Evolutionary conservation across 2,113 vertebrate species (phyloP).

Genomic region (Coryphaenoides rupestris): DNA sequence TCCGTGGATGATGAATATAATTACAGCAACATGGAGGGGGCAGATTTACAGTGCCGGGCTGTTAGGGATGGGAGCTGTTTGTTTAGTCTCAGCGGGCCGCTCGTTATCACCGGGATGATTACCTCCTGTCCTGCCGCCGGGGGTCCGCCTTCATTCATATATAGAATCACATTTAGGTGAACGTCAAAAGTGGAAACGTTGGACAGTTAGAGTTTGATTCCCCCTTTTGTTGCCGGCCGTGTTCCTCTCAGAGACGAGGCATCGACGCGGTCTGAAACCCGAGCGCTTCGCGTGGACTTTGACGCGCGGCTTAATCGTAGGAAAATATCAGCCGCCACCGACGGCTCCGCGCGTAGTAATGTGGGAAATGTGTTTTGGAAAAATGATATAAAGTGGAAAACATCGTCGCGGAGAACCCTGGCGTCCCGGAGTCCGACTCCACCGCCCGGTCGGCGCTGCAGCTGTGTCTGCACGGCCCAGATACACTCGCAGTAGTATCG

Average conservation of each 20-base stretch:
- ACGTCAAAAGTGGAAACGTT: too few species aligned
- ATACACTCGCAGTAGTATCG: too few species aligned
- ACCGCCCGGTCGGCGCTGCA: too few species aligned
- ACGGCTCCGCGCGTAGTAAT: conserved; percentile 25
- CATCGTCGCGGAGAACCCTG: conserved; percentile 6
- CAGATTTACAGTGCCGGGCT: conserved; percentile 38
- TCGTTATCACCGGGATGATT: conserved; percentile 23
- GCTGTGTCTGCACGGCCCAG: too few species aligned
- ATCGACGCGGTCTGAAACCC: conserved; percentile 28
- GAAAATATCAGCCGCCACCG: conserved; percentile 8
- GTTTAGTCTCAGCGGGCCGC: conserved; percentile 48
- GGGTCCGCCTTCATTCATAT: conserved; percentile 13
- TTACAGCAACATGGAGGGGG: conserved; percentile 51
- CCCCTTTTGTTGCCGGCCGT: too few species aligned
- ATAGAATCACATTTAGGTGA: too few species aligned
- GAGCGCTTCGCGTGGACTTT: conserved; percentile 17
- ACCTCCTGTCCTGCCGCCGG: conserved; percentile 15
- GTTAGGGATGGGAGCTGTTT: conserved; percentile 49
- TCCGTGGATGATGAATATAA: conserved; percentile 53
- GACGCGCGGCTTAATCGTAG: conserved; percentile 29
- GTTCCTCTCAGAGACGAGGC: background rate
- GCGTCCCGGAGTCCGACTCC: too few species aligned
- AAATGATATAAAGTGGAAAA: conserved; percentile 44
- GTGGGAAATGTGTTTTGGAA: conserved; percentile 16
- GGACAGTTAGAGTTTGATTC: too few species aligned